A percentile compares a stretch with the other conserved stretches of the same genome.
Conservation (phyloP, 1,140 invertebrate genomes). For the Eumaeus atala region DNA sequence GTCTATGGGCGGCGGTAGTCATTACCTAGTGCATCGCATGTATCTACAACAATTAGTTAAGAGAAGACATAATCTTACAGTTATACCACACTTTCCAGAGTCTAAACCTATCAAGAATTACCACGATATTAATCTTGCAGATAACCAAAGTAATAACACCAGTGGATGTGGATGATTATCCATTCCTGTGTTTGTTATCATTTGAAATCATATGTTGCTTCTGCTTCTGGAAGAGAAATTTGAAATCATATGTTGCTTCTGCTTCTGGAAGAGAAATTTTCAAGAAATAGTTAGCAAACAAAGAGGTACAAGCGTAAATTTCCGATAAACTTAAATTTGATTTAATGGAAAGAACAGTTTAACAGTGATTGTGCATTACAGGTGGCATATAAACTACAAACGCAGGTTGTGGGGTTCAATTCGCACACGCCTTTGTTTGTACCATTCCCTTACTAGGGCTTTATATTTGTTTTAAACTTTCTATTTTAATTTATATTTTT, state of each 20-base stretch:
- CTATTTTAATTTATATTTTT: conserved; percentile 29
- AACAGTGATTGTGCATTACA: conserved; percentile 81
- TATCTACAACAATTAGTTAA: conserved; percentile 17
- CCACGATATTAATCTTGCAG: conserved; percentile 1
- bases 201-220: neutral
- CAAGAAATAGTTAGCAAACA: conserved; percentile 48
- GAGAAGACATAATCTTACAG: conserved; percentile 18
- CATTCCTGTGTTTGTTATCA: no score
- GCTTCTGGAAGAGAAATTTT: conserved; percentile 38
- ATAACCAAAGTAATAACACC: neutral
- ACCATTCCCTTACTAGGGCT: conserved; percentile 71
- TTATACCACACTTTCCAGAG: conserved; percentile 17
- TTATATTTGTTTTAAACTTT: conserved; percentile 41
- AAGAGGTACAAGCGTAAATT: conserved; percentile 60
- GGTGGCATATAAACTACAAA: conserved; percentile 76
- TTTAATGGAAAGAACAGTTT: conserved; percentile 80
- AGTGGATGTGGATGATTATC: neutral
- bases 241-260: neutral
- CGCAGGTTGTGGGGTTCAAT: conserved; percentile 76
- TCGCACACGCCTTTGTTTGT: conserved; percentile 75
- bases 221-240: neutral
- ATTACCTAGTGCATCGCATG: conserved; percentile 15
- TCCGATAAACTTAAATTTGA: conserved; percentile 75
- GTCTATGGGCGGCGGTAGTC: conserved; percentile 20
- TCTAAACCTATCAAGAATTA: conserved; percentile 3